Conservation (phyloP, 2,888 invertebrate species). For the Callimorpha dominula region DNA sequence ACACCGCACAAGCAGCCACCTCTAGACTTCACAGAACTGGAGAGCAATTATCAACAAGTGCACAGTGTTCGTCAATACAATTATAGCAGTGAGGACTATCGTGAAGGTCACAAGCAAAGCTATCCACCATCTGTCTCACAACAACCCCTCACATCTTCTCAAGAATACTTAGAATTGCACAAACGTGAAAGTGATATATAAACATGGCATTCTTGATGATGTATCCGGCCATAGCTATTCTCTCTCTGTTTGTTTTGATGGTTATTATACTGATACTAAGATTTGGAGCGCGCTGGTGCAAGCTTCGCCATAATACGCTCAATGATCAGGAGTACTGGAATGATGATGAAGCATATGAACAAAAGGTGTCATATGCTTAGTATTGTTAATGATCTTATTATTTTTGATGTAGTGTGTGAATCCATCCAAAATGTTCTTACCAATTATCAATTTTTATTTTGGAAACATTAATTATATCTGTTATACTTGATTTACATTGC, state of each 20-base stretch:
- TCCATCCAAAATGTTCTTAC: background rate
- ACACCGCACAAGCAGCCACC: constrained; percentile 94
- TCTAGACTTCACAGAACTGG: constrained; percentile 92
- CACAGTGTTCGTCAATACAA: constrained; percentile 68
- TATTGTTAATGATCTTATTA: constrained; percentile 89
- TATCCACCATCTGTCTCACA: constrained; percentile 71
- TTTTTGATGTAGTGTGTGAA: constrained; percentile 74
- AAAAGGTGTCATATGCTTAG: constrained; percentile 88
- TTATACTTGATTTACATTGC: background rate
- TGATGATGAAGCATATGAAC: constrained; percentile 89
- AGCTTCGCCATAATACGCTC: constrained; percentile 89
- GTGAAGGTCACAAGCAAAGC: constrained; percentile 60
- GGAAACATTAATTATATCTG: background rate
- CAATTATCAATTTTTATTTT: background rate
- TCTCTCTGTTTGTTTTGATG: constrained; percentile 91
- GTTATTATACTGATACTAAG: constrained; percentile 92
- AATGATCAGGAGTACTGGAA: constrained; percentile 89
- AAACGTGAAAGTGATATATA: constrained; percentile 92
- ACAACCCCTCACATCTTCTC: constrained; percentile 78
- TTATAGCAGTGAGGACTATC: constrained; percentile 62
- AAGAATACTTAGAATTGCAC: constrained; percentile 90
- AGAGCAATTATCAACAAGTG: constrained; percentile 74
- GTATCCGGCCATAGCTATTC: constrained; percentile 90
- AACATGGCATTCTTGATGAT: constrained; percentile 90
- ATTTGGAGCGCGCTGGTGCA: constrained; percentile 91